These are phyloP conservation scores for Ricordea florida DNA, from an alignment of 92 coral and sea anemone genomes.

Conservation along the genomic window DNA sequence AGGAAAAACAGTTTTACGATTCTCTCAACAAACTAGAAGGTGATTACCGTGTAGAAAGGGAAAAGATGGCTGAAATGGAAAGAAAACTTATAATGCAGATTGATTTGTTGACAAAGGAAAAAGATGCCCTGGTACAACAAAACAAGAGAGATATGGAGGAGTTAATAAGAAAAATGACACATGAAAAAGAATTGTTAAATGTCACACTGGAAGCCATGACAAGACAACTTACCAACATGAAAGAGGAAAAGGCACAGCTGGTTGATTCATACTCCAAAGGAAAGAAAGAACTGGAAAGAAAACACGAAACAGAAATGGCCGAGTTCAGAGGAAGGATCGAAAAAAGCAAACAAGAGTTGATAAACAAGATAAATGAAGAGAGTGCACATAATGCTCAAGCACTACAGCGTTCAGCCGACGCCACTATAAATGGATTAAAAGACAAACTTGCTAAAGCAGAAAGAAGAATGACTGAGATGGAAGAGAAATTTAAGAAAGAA, in stretches of 20 bases:
- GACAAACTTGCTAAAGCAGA: conserved; percentile 18
- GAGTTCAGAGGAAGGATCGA: conserved; percentile 4
- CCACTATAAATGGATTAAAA: not conserved
- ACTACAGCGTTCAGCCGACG: conserved; percentile 3
- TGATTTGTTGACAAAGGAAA: conserved; percentile 28
- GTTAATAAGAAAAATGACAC: conserved; percentile 46
- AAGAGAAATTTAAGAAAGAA: conserved; percentile 6
- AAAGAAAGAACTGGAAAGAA: conserved; percentile 3
- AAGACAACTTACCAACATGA: conserved; percentile 37
- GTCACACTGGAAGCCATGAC: conserved; percentile 50
- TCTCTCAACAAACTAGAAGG: conserved; percentile 26
- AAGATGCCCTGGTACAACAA: conserved; percentile 25
- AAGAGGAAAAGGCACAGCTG: conserved; percentile 20
- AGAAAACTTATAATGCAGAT: conserved; percentile 36
- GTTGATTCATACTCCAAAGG: conserved; percentile 1
- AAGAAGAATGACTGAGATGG: conserved; percentile 1
- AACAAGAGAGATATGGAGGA: conserved; percentile 49
- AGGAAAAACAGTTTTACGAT: conserved; percentile 41
- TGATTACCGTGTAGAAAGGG: conserved; percentile 1
- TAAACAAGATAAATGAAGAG: conserved; percentile 31
- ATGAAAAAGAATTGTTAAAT: conserved; percentile 58
- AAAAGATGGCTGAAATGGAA: conserved; percentile 39
- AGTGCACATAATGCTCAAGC: conserved; percentile 5
- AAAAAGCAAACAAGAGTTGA: conserved; percentile 40
- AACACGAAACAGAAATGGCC: conserved; percentile 4